phyloP scores from a whole-genome alignment of 2,113 vertebrate genomes.

The Poeciliopsis retropinna region DNA sequence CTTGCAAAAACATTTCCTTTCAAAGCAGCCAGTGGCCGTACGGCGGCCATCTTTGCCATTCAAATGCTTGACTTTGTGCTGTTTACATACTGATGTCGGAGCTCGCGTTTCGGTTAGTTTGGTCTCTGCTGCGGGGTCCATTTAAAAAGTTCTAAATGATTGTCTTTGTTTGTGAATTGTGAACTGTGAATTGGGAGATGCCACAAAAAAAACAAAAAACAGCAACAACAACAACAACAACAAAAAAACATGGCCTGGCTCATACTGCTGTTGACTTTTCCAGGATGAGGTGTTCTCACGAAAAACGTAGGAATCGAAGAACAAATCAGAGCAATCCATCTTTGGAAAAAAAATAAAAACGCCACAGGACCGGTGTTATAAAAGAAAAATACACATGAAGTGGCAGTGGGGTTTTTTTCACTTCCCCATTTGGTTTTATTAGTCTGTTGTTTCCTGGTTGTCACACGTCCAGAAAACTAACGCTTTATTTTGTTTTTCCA shows the following conservation, averaged over 20 bases:
- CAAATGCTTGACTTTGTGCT: not conserved
- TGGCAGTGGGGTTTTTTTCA: not conserved
- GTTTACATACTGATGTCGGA: not conserved
- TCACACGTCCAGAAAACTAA: not conserved
- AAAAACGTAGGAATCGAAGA: not conserved
- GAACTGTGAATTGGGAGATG: not conserved
- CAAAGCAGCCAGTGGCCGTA: not conserved
- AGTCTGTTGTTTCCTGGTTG: not conserved
- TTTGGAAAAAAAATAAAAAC: not conserved
- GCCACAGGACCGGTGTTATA: not conserved
- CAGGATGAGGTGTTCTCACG: not conserved
- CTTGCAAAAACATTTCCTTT: constrained; percentile 20
- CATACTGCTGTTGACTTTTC: not conserved
- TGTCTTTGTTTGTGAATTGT: not conserved
- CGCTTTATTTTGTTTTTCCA: not conserved
- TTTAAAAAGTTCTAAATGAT: not conserved
- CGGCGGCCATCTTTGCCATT: not conserved
- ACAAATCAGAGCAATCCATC: not conserved
- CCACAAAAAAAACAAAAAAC: too few species aligned
- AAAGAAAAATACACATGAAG: not conserved
- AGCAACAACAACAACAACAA: too few species aligned
- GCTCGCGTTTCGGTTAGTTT: too few species aligned
- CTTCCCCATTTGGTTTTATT: not conserved
- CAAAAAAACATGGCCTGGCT: not conserved
- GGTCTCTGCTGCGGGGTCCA: not conserved